A percentile compares a stretch with the other conserved stretches of the same genome.
phyloP scores from a whole-genome alignment of 2,888 invertebrate genomes.

The Latheticus oryzae region DNA sequence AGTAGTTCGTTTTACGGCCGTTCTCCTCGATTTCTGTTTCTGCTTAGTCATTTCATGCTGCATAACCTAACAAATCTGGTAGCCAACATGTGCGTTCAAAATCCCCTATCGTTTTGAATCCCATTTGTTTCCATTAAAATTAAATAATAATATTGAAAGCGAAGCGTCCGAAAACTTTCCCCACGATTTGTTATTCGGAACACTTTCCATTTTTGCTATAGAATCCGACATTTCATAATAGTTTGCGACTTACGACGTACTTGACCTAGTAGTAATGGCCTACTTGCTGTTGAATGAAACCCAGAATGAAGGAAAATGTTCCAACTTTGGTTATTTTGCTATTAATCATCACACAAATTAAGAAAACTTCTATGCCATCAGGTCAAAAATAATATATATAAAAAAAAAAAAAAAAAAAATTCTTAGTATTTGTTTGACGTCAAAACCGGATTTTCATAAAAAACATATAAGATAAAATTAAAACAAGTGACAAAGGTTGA shows the following conservation, averaged over 20 bases:
- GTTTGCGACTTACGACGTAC: slow-evolving; percentile 55
- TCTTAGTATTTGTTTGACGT: too few relatives aligned
- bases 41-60: slow-evolving; percentile 17
- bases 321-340: slow-evolving; percentile 14
- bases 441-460: too few relatives aligned
- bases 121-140: slow-evolving; percentile 18
- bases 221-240: slow-evolving; percentile 57
- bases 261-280: slow-evolving; percentile 65
- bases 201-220: slow-evolving; percentile 62
- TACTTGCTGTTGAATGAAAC: slow-evolving; percentile 54
- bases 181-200: slow-evolving; percentile 52
- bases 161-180: slow-evolving; percentile 48
- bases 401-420: too few relatives aligned
- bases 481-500: too few relatives aligned
- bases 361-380: too few relatives aligned
- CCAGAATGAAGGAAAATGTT: slow-evolving; percentile 35
- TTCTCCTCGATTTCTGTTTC: too few relatives aligned
- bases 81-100: slow-evolving; percentile 19
- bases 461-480: too few relatives aligned
- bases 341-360: too few relatives aligned
- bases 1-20: too few relatives aligned
- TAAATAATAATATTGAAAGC: slow-evolving; percentile 44
- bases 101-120: too few relatives aligned
- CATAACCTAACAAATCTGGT: too few relatives aligned
- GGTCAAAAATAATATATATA: too few relatives aligned